Evolutionary conservation across 2,888 invertebrate genomes (phyloP).

Genomic region (Drosophila borborema): DNA sequence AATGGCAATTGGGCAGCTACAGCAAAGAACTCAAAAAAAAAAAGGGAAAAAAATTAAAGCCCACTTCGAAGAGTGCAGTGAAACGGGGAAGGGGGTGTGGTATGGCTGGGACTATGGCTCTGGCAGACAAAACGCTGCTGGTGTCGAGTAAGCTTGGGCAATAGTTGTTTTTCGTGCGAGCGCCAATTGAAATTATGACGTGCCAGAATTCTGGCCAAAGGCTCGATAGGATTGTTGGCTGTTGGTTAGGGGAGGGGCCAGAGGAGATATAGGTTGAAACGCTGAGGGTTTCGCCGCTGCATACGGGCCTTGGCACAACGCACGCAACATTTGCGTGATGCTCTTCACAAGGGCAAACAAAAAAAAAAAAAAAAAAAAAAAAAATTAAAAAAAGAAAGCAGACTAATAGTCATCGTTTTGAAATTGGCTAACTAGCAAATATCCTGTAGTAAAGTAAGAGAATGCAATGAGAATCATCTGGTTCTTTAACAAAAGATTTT

Average conservation of each 20-base stretch:
- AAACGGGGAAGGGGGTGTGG: neutral
- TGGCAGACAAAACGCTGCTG: conserved; percentile 61
- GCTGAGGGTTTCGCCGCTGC: conserved; percentile 2
- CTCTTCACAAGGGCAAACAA: conserved; percentile 22
- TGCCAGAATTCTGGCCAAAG: conserved; percentile 60
- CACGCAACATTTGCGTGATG: conserved; percentile 78
- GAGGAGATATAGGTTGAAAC: neutral
- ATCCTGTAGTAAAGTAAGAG: neutral
- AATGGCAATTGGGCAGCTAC: conserved; percentile 73
- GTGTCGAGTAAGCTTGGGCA: conserved; percentile 69
- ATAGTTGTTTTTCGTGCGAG: conserved; percentile 68
- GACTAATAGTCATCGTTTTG: neutral
- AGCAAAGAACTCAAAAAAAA: conserved; percentile 22
- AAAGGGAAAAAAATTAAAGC: conserved; percentile 17
- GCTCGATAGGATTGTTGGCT: conserved; percentile 37
- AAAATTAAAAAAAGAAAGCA: neutral
- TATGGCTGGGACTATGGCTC: neutral
- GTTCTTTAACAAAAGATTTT: too few relatives aligned
- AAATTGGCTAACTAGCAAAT: neutral
- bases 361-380: conserved; percentile 11
- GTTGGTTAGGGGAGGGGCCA: neutral
- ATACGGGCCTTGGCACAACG: conserved; percentile 30
- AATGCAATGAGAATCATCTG: neutral
- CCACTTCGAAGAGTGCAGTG: neutral
- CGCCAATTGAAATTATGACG: conserved; percentile 71